phyloP scores from a whole-genome alignment of 2,888 invertebrate species.

The Eristalis intricaria region DNA sequence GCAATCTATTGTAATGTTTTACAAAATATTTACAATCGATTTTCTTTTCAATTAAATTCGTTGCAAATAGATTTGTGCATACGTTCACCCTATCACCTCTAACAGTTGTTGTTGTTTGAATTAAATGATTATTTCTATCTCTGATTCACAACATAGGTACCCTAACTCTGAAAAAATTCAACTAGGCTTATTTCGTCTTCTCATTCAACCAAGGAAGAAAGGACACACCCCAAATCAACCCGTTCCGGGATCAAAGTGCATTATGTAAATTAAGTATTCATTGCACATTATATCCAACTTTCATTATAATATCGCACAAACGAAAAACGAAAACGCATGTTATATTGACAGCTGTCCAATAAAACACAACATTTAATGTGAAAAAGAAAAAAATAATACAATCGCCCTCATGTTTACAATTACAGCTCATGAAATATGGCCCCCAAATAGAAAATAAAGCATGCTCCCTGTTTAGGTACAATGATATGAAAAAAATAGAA shows the following conservation, averaged over 20 bases:
- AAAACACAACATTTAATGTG: neutral
- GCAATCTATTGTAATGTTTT: conserved; percentile 3
- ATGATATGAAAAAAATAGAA: neutral
- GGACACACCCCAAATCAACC: conserved; percentile 58
- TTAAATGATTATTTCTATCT: conserved; percentile 17
- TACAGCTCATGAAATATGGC: conserved; percentile 48
- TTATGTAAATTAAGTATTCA: conserved; percentile 52
- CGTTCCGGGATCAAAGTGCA: conserved; percentile 57
- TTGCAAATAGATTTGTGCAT: neutral
- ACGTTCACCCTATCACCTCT: neutral
- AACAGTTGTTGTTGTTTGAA: conserved; percentile 36
- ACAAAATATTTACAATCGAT: conserved; percentile 45
- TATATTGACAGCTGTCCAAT: conserved; percentile 1
- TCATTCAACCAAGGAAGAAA: conserved; percentile 37
- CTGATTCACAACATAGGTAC: conserved; percentile 62
- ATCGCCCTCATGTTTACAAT: conserved; percentile 24
- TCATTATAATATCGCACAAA: neutral
- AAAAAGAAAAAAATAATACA: conserved; percentile 1
- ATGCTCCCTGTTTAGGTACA: conserved; percentile 32
- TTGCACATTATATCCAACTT: conserved; percentile 4
- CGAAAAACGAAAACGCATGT: neutral
- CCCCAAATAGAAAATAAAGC: conserved; percentile 25
- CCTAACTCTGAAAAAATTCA: conserved; percentile 36
- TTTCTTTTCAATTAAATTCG: conserved; percentile 42
- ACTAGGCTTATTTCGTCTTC: neutral